Evolutionary conservation across 2,113 vertebrate species (phyloP).

Genomic region (Anarhynchus alexandrinus): DNA sequence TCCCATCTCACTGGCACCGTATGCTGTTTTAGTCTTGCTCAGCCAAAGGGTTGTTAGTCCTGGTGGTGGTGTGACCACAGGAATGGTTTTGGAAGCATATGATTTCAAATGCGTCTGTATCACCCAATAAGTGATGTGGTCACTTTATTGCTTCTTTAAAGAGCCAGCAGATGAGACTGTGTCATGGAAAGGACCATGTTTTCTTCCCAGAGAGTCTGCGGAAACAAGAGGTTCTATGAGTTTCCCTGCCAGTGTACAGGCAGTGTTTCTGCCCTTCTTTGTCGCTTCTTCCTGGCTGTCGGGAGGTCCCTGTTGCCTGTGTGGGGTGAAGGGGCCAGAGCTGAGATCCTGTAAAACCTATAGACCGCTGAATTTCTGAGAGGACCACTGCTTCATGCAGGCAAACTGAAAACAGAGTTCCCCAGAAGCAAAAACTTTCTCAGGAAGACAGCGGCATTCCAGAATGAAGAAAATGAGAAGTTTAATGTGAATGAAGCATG

Average conservation of each 20-base stretch:
- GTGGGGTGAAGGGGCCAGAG: not conserved
- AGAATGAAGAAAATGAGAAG: not conserved
- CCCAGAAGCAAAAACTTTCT: not conserved
- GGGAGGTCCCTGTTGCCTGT: not conserved
- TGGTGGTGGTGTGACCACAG: not conserved
- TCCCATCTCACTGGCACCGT: accelerated
- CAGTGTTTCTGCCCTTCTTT: not conserved
- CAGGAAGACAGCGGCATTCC: not conserved
- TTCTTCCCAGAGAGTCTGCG: not conserved
- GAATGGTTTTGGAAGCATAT: not conserved
- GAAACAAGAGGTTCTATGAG: not conserved
- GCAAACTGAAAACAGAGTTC: not conserved
- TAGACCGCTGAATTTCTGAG: not conserved
- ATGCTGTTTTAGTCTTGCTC: not conserved
- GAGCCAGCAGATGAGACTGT: not conserved
- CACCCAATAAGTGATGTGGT: not conserved
- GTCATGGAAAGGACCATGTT: not conserved
- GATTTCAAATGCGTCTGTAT: not conserved
- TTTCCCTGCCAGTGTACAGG: not conserved
- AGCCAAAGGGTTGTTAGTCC: not conserved
- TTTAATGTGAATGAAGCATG: not conserved
- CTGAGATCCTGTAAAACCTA: not conserved
- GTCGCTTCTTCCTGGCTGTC: not conserved
- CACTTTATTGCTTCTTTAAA: not conserved
- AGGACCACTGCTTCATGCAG: not conserved